Percentiles rank a stretch among this genome's conserved stretches.
phyloP scores from a whole-genome alignment of 30 jellyfish, hydroid and myxozoan genomes.

The Aurelia aurita region DNA sequence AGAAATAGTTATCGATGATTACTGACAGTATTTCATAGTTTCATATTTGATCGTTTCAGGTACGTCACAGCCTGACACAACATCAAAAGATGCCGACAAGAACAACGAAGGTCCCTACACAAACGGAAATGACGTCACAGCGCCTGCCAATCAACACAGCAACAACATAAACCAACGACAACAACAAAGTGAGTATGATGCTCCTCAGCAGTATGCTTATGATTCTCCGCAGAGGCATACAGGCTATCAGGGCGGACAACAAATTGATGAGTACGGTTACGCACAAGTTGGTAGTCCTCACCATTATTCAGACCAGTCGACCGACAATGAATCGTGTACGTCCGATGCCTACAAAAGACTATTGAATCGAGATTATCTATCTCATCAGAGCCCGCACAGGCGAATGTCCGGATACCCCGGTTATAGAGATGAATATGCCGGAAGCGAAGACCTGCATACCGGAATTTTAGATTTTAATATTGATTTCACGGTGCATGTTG shows the following conservation, averaged over 20 bases:
- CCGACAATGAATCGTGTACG: conserved; percentile 89
- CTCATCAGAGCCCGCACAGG: conserved; percentile 73
- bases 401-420: conserved; percentile 43
- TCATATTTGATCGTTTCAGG: conserved; percentile 55
- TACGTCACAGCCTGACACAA: conserved; percentile 62
- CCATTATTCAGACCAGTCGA: conserved; percentile 90
- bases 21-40: too few relatives aligned
- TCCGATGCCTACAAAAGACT: conserved; percentile 90
- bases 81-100: conserved; percentile 42
- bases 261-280: conserved; percentile 27
- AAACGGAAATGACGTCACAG: conserved; percentile 33
- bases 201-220: conserved; percentile 30
- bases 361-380: conserved; percentile 65
- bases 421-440: conserved; percentile 51
- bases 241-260: conserved; percentile 22
- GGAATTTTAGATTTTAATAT: conserved; percentile 80
- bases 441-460: conserved; percentile 60
- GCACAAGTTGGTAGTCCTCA: conserved; percentile 89
- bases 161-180: conserved; percentile 38
- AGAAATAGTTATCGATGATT: too few relatives aligned
- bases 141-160: conserved; percentile 11
- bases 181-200: conserved; percentile 21
- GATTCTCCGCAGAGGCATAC: conserved; percentile 37
- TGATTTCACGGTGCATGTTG: conserved; percentile 95
- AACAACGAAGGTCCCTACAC: conserved; percentile 15